Conservation (phyloP, 2,113 vertebrate species). For the Paradoxurus hermaphroditus region DNA sequence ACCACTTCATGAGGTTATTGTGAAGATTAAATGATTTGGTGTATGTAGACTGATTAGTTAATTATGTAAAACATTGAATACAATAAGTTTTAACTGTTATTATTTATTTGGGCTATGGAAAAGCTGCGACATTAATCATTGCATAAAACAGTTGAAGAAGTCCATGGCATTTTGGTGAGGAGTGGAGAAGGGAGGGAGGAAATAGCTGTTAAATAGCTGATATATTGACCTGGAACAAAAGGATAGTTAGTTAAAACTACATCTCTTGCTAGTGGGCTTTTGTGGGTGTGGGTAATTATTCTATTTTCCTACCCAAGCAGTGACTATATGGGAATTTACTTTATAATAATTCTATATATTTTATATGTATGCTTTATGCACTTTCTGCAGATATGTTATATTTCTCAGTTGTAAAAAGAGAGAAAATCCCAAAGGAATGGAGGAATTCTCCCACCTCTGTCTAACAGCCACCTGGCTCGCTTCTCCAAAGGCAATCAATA, state of each 20-base stretch:
- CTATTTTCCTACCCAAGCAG: neutral
- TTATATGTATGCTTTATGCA: neutral
- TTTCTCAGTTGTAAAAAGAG: neutral
- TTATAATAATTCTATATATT: conserved; percentile 9
- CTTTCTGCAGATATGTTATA: neutral
- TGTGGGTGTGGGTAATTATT: neutral
- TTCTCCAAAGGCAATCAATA: neutral
- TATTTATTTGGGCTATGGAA: neutral
- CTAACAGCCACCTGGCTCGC: neutral
- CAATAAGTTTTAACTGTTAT: neutral
- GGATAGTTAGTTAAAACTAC: neutral
- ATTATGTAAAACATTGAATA: neutral
- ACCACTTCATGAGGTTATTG: neutral
- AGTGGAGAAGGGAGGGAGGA: neutral
- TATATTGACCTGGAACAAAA: conserved; percentile 8
- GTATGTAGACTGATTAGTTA: neutral
- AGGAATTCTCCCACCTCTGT: neutral
- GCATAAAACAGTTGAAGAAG: neutral
- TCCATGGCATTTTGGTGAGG: neutral
- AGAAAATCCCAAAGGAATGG: neutral
- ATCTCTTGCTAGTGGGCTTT: neutral
- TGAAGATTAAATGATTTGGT: neutral
- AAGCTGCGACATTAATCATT: neutral
- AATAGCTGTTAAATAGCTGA: neutral
- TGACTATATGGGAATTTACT: neutral